These are phyloP conservation scores for Tragulus kanchil DNA, from an alignment of 2,113 vertebrate genomes.

Conservation along the genomic window DNA sequence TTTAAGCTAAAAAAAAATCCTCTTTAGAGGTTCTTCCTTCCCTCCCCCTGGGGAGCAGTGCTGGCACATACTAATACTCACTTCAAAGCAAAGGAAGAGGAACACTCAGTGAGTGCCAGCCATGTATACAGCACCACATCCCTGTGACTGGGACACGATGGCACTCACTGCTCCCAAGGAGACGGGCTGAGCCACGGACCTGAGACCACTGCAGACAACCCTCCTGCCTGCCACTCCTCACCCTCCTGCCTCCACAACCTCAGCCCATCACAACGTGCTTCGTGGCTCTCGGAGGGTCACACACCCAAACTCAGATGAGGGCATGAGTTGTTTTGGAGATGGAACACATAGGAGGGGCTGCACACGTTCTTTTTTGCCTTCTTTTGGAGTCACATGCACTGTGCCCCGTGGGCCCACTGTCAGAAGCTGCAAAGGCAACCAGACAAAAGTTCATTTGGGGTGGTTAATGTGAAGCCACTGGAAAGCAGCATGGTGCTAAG, in stretches of 20 bases:
- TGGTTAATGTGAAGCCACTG: not conserved
- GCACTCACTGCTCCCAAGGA: not conserved
- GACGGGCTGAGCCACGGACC: not conserved
- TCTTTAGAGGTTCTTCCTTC: not conserved
- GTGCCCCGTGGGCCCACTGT: not conserved
- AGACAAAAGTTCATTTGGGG: not conserved
- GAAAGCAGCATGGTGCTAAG: too few species aligned
- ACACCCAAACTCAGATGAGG: not conserved
- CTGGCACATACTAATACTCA: too few species aligned
- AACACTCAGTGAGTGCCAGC: too few species aligned
- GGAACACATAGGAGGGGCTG: not conserved
- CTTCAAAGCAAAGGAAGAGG: not conserved
- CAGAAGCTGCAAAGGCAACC: not conserved
- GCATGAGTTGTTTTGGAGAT: not conserved
- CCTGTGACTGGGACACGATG: too few species aligned
- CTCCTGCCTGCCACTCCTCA: not conserved
- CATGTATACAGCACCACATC: fast-evolving
- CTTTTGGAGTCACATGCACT: not conserved
- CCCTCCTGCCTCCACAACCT: not conserved
- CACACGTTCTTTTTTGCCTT: not conserved
- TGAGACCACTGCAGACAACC: not conserved
- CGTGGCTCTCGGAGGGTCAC: not conserved
- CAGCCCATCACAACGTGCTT: not conserved
- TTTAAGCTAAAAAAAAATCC: not conserved
- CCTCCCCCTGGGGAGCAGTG: not conserved